Base-by-base conservation (phyloP, 2,797 vertebrate species). In the Molothrus ater region DNA sequence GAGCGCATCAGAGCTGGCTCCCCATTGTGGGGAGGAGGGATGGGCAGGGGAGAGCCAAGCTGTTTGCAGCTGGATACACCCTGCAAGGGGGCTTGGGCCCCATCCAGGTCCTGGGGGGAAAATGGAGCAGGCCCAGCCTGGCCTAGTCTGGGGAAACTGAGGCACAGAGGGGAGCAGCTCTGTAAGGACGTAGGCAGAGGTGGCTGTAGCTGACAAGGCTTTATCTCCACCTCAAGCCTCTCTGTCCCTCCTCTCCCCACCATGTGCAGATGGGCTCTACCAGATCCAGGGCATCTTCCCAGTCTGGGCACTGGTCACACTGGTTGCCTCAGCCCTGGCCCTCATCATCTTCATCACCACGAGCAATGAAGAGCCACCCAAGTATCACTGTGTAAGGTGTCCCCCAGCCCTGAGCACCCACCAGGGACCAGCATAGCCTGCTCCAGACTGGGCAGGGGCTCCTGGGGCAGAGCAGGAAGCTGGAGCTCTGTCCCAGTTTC, bases 221-320 rank as follows among this genome's bases (percentile, higher is more conserved):
- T 56, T 20, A 64, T 22, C 11, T 53, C 4, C 2, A 4, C 31
- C 29, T 32, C 2, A 1, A 70, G 25, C 21, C 0, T 0, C 42
- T 24, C 69, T 75, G 32, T 28, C 7, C 5, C 36, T 17, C 24
- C 21, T 82, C 31, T 90, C 34, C 63, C 21, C 5, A 9, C 45
- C 26, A 10, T 4, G 6, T 64, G 97, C 92, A 98, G 99, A 99
- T 96, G 99, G 97, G 60, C 18, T 98, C 25, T 98, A 98, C 70
- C 94, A 98, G 95, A 99, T 99, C 78, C 97, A 99, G 28, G 98
- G 98, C 3, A 42, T 98, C 88, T 96, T 99, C 94, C 99, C 99
- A 2, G 84, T 99, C 54, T 99, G 99, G 99, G 97, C 96, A 11
- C 85, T 99, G 81, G 96, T 97, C 80, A 56, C 98, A 18, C 96